Base-by-base conservation (phyloP, 2,888 invertebrate species). In the Perizoma flavofasciatum region DNA sequence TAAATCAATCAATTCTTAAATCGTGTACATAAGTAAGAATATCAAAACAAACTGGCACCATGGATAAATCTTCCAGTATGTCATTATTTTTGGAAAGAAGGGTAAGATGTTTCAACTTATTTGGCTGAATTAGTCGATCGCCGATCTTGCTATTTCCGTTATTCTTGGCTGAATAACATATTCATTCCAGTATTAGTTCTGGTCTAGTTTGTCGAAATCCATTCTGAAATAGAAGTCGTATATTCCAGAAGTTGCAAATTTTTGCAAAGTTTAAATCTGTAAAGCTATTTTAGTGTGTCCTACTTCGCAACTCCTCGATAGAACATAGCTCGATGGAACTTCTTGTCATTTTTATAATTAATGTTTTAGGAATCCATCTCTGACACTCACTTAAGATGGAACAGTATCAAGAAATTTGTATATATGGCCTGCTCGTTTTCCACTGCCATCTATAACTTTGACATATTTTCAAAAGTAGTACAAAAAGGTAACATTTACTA, bases 371-470 rank as follows among this genome's bases (percentile, higher is more conserved):
- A 60, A n/a, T 50, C 35, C n/a, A 47, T n/a, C 8, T 5, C 39
- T 10, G 74, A 69, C 6, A 64, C 35, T 6, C 79, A 79, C 45
- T 82, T 83, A 53, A 73, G 74, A 71, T 86, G 84, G 84, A 62
- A 70, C 6, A 83, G 82, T 58, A 78, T 86, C 59, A 75, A 72
- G 55, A 79, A 75, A 39, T 86, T 85, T 63, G 34, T 85, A 47
- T 82, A 75, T 49, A 63, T 86, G 9, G 78, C 79, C 4, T 73
- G 60, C 50, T 72, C 79, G 9, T 81, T 70, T 63, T 75, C 84
- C 1, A 70, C 74, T 4, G 65, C 77, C 1, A 64, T 65, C n/a
- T 69, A 66, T 54, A 83, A 75, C 67, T 81, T 82, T 64, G 85
- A 86, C 71, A 65, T 85, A 61, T 85, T 84, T 74, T 83, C 85